A percentile compares a stretch with the other conserved stretches of the same genome.
Conservation (phyloP, 2,888 invertebrate genomes). For the Hesperia comma region DNA sequence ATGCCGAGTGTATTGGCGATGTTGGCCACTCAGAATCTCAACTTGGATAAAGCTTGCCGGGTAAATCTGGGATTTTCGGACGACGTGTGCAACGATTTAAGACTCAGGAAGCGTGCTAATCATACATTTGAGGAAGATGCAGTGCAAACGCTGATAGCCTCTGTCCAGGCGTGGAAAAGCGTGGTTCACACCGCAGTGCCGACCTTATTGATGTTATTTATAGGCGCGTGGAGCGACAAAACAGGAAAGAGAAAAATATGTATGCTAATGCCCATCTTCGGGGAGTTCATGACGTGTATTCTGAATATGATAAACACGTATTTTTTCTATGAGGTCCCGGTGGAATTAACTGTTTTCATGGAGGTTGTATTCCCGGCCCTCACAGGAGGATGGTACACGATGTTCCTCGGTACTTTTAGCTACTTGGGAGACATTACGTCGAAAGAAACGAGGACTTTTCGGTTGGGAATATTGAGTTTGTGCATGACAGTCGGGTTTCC, state of each 20-base stretch:
- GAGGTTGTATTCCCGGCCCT: constrained; percentile 81
- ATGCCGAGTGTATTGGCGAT: constrained; percentile 87
- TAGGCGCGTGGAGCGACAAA: constrained; percentile 86
- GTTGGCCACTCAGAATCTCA: constrained; percentile 91
- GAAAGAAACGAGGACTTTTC: constrained; percentile 82
- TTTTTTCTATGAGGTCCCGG: constrained; percentile 80
- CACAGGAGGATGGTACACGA: constrained; percentile 83
- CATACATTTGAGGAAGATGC: constrained; percentile 86
- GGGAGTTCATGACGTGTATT: constrained; percentile 79
- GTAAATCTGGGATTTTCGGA: constrained; percentile 89
- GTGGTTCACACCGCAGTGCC: constrained; percentile 82
- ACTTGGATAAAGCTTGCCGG: constrained; percentile 92
- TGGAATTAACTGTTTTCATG: constrained; percentile 80
- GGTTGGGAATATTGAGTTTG: constrained; percentile 82
- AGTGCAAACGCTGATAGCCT: constrained; percentile 84
- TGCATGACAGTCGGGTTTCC: constrained; percentile 80
- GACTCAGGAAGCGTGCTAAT: constrained; percentile 87
- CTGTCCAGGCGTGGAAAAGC: constrained; percentile 83
- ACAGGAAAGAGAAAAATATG: constrained; percentile 84
- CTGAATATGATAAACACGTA: constrained; percentile 82
- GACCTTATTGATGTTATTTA: constrained; percentile 80
- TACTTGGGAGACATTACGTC: constrained; percentile 85
- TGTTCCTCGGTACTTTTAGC: constrained; percentile 84
- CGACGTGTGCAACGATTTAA: constrained; percentile 88
- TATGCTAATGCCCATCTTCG: constrained; percentile 83